Percentiles rank a stretch among this genome's conserved stretches.
phyloP scores from a whole-genome alignment of 2,888 invertebrate genomes.

The Atethmia centrago region DNA sequence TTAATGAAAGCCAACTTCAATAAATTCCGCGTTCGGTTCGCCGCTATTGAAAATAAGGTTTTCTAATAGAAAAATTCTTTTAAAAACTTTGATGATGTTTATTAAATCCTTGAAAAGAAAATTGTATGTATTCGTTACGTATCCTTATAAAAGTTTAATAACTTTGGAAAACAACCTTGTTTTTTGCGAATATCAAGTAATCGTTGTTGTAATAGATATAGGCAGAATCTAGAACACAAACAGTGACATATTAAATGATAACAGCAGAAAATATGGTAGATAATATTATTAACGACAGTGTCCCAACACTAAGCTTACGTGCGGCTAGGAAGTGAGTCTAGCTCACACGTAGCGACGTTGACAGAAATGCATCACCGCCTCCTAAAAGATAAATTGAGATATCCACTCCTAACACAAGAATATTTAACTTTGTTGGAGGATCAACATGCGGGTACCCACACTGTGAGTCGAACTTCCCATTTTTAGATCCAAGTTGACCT shows the following conservation, averaged over 20 bases:
- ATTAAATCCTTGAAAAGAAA: conserved; percentile 34
- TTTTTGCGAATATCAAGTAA: conserved; percentile 8
- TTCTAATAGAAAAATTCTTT: conserved; percentile 41
- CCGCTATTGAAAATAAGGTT: conserved; percentile 60
- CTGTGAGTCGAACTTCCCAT: not conserved
- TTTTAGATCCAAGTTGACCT: not conserved
- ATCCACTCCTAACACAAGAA: not conserved
- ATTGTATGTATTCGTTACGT: conserved; percentile 35
- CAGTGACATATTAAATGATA: too few relatives aligned
- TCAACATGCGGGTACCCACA: not conserved
- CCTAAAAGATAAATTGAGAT: conserved; percentile 32
- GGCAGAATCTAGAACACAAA: conserved; percentile 2
- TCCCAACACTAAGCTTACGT: conserved; percentile 53
- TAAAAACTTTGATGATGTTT: conserved; percentile 27
- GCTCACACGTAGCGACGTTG: conserved; percentile 55
- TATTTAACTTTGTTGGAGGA: conserved; percentile 8
- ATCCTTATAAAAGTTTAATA: conserved; percentile 27
- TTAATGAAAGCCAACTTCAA: conserved; percentile 67
- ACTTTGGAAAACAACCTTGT: conserved; percentile 23
- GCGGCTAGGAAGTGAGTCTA: conserved; percentile 50
- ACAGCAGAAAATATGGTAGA: not conserved
- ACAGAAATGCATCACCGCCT: conserved; percentile 69
- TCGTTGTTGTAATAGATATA: conserved; percentile 21
- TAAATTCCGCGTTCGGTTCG: conserved; percentile 59
- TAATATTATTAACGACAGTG: conserved; percentile 43